These are phyloP conservation scores for Subacronicta megacephala DNA, from an alignment of 2,888 invertebrate species.

Conservation along the genomic window DNA sequence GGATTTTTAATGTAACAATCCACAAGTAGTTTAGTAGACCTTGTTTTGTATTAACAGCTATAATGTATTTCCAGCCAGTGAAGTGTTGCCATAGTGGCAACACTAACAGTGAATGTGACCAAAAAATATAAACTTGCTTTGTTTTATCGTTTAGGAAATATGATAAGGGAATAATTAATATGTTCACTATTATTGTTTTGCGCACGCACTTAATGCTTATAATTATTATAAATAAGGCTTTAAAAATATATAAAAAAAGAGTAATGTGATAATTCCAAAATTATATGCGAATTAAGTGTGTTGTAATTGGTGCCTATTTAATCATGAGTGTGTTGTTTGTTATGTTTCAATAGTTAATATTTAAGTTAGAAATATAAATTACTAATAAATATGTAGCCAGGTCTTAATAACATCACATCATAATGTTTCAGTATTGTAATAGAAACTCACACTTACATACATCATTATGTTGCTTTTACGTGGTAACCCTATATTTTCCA, in stretches of 20 bases:
- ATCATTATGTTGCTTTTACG: neutral
- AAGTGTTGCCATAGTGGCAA: slow-evolving; percentile 50
- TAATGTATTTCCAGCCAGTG: slow-evolving; percentile 28
- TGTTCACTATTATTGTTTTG: slow-evolving; percentile 57
- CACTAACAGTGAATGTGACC: slow-evolving; percentile 58
- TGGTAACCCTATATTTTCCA: neutral
- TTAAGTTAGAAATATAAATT: slow-evolving; percentile 41
- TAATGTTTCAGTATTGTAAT: neutral
- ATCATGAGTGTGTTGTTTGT: slow-evolving; percentile 64
- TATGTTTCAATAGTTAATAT: slow-evolving; percentile 58
- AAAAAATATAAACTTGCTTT: slow-evolving; percentile 49
- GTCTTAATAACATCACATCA: slow-evolving; percentile 5
- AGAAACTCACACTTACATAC: neutral
- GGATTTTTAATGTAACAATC: slow-evolving; percentile 35
- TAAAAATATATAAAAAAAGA: slow-evolving; percentile 64
- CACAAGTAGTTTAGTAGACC: slow-evolving; percentile 41
- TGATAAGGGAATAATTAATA: slow-evolving; percentile 45
- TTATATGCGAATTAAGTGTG: slow-evolving; percentile 59
- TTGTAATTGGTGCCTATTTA: slow-evolving; percentile 61
- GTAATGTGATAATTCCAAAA: slow-evolving; percentile 76
- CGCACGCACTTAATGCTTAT: slow-evolving; percentile 56
- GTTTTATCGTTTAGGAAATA: slow-evolving; percentile 22
- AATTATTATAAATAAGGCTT: slow-evolving; percentile 51
- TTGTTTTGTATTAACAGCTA: slow-evolving; percentile 1
- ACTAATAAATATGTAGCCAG: slow-evolving; percentile 30